Evolutionary conservation across 2,113 vertebrate species (phyloP).

Genomic region (Todiramphus chloris): DNA sequence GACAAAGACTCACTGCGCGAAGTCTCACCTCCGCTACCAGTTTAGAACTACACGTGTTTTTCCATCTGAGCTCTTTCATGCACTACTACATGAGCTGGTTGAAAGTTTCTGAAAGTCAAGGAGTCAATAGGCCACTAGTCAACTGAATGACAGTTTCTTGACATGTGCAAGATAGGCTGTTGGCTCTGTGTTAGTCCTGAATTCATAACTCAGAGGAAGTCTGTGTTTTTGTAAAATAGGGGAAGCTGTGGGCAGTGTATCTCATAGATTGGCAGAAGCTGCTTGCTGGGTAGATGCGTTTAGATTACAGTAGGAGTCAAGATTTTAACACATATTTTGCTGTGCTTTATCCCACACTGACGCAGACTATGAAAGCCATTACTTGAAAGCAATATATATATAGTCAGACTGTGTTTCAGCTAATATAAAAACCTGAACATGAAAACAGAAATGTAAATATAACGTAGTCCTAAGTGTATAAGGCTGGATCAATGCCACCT

Average conservation of each 20-base stretch:
- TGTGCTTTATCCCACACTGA: not conserved
- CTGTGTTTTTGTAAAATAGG: not conserved
- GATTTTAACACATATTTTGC: not conserved
- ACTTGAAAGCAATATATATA: not conserved
- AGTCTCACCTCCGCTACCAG: fast-evolving
- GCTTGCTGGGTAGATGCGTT: not conserved
- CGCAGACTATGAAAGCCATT: not conserved
- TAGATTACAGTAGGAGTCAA: not conserved
- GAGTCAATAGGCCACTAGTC: not conserved
- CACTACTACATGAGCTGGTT: not conserved
- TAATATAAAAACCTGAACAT: not conserved
- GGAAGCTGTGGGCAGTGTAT: not conserved
- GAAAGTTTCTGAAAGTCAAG: not conserved
- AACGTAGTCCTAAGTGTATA: not conserved
- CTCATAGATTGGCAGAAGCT: not conserved
- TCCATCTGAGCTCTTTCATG: not conserved
- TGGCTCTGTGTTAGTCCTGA: not conserved
- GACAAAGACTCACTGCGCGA: fast-evolving
- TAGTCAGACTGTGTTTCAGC: not conserved
- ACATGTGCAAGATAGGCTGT: not conserved
- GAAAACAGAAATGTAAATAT: too few relatives aligned
- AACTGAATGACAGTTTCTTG: not conserved
- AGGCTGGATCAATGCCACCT: not conserved
- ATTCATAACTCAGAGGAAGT: not conserved
- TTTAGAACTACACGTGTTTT: not conserved